phyloP scores from a whole-genome alignment of 2,888 invertebrate genomes.

The Tachina lurida region DNA sequence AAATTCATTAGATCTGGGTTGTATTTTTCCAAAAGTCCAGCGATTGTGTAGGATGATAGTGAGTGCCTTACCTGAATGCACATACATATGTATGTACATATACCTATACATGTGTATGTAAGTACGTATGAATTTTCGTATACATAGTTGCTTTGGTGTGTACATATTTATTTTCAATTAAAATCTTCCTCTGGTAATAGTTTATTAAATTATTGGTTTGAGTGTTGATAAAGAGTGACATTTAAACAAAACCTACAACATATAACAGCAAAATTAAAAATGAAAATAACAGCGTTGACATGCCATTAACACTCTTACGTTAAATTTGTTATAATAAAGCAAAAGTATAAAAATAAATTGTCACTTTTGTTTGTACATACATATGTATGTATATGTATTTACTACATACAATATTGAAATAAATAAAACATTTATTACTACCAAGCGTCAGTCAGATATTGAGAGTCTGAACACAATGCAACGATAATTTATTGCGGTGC shows the following conservation, averaged over 20 bases:
- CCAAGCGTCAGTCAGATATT: too few relatives aligned
- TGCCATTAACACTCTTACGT: constrained; percentile 63
- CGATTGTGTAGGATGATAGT: too few relatives aligned
- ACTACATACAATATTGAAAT: constrained; percentile 7
- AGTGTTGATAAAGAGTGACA: constrained; percentile 42
- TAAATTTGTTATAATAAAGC: constrained; percentile 51
- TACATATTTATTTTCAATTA: constrained; percentile 31
- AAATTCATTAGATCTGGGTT: too few relatives aligned
- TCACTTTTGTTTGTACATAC: constrained; percentile 14
- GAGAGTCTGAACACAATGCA: too few relatives aligned
- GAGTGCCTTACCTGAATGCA: too few relatives aligned
- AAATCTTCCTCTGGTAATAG: constrained; percentile 28
- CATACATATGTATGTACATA: too few relatives aligned
- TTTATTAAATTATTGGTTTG: constrained; percentile 65
- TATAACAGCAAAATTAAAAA: constrained; percentile 31
- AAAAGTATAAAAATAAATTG: constrained; percentile 22
- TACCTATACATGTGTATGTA: too few relatives aligned
- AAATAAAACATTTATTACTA: constrained; percentile 19
- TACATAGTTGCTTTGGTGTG: too few relatives aligned
- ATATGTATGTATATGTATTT: not conserved
- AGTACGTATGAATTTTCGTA: too few relatives aligned
- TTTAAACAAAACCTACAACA: constrained; percentile 24
- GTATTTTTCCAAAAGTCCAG: too few relatives aligned
- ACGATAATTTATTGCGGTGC: too few relatives aligned
- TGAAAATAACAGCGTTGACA: constrained; percentile 53